Base-by-base conservation (phyloP, 35 echinoderm and acorn worm genomes). In the Patiria miniata region DNA sequence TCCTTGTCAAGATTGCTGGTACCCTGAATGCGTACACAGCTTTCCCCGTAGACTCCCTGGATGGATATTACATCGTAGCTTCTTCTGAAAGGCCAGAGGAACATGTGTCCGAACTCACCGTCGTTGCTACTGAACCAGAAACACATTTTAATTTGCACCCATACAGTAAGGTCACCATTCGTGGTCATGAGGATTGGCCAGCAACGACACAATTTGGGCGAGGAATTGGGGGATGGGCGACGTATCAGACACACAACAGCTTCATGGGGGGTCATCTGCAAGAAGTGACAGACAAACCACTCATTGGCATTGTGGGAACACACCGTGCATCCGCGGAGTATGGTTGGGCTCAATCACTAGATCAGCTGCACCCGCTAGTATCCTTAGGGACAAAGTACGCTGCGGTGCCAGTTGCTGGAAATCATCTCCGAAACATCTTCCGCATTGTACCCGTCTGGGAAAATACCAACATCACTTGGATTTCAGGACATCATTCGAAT, bases 201-300 rank as follows among this genome's bases (percentile, higher is more conserved):
- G 42, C 12, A 12, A 3, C 19, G 18, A 3, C 0, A 9, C 8
- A 9, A 10, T 0, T 36, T 23, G 2, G 2, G 2, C 8, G 14
- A 73, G 8, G 18, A 32, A 34, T 10, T 73, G 34, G 26, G 8
- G 26, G 26, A 23, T 34, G 0, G 34, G 19, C 29, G 26, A 9
- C 3, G 29, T 73, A 73, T 23, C 18, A 73, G 34, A 73, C 65
- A 7, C 3, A 7, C 19, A 36, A 8, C 14, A 34, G 34, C 34
- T 73, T 73, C 65, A 36, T 36, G 34, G 65, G 65, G 22, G 65
- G 65, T 73, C 30, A 73, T 36, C 26, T 73, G 19, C 65, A 73
- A 26, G 12, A 7, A 9, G 26, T 32, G 26, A 18, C 65, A n/a
- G n/a, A n/a, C n/a, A n/a, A n/a, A n/a, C n/a, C n/a, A 10, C 1